Percentiles rank a stretch among this genome's conserved stretches.
These are phyloP conservation scores for Bambusicola thoracicus DNA, from an alignment of 2,113 vertebrate genomes.

Conservation along the genomic window DNA sequence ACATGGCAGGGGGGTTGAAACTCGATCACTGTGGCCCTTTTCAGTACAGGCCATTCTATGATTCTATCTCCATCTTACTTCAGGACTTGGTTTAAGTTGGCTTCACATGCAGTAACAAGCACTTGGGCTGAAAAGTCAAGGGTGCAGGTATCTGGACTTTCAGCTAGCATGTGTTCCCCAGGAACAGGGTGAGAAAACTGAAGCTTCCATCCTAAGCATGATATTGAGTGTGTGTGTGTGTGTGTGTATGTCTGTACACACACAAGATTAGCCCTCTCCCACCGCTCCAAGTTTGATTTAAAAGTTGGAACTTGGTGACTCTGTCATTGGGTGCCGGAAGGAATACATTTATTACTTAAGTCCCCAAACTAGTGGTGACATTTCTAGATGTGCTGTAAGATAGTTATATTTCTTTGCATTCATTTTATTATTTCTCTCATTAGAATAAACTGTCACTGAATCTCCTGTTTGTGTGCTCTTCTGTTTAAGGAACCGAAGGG, in stretches of 20 bases:
- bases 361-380: background rate
- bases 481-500: background rate
- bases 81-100: background rate
- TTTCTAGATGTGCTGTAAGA: background rate
- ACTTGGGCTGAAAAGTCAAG: background rate
- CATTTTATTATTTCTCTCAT: rapidly evolving
- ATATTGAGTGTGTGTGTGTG: too few species aligned
- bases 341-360: background rate
- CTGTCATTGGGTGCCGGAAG: background rate
- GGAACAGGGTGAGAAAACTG: too few species aligned
- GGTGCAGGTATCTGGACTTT: background rate
- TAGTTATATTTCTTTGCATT: background rate
- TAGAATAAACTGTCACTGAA: background rate
- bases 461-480: rapidly evolving
- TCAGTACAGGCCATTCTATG: too few species aligned
- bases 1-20: too few species aligned
- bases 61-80: background rate
- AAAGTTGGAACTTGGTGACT: background rate
- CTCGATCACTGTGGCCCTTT: too few species aligned
- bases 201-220: too few species aligned
- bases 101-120: background rate
- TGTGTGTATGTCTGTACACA: too few species aligned
- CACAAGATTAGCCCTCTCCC: too few species aligned
- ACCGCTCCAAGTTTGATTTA: background rate
- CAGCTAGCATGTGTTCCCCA: too few species aligned